A percentile compares a stretch with the other conserved stretches of the same genome.
phyloP scores from a whole-genome alignment of 2,113 vertebrate species.

The Psittacula cyanocephala region DNA sequence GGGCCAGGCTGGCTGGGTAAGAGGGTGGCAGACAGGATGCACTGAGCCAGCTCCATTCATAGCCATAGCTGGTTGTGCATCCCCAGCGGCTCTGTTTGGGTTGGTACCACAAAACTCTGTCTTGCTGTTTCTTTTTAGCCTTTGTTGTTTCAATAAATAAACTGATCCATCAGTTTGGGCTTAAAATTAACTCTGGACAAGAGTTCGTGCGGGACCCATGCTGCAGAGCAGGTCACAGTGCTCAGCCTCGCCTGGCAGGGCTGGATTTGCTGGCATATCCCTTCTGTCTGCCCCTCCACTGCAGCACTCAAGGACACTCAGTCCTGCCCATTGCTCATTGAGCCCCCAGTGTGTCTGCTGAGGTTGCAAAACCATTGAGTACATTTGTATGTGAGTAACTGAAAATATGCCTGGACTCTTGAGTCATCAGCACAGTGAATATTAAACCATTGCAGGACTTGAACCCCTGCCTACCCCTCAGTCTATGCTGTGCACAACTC shows the following conservation, averaged over 20 bases:
- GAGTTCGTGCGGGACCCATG: neutral
- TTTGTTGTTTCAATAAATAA: neutral
- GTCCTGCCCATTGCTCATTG: neutral
- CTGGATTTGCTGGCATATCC: neutral
- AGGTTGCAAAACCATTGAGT: neutral
- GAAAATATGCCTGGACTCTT: neutral
- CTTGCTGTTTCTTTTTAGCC: neutral
- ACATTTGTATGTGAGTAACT: neutral
- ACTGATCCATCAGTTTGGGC: neutral
- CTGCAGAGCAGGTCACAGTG: neutral
- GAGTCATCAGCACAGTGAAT: neutral
- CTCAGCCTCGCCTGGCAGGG: neutral
- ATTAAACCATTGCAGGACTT: neutral
- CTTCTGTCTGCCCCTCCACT: neutral
- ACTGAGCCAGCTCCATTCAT: neutral
- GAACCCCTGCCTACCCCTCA: neutral
- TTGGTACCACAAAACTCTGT: neutral
- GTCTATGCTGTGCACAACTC: neutral
- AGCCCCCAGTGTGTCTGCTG: neutral
- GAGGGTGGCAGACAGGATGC: neutral
- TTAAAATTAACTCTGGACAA: neutral
- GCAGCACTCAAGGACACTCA: neutral
- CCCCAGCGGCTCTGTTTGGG: neutral
- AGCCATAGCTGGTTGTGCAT: neutral
- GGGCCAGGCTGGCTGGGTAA: neutral